Percentiles rank a stretch among this genome's conserved stretches.
Conservation (phyloP, 2,888 invertebrate species). For the Metacarcinus magister region DNA sequence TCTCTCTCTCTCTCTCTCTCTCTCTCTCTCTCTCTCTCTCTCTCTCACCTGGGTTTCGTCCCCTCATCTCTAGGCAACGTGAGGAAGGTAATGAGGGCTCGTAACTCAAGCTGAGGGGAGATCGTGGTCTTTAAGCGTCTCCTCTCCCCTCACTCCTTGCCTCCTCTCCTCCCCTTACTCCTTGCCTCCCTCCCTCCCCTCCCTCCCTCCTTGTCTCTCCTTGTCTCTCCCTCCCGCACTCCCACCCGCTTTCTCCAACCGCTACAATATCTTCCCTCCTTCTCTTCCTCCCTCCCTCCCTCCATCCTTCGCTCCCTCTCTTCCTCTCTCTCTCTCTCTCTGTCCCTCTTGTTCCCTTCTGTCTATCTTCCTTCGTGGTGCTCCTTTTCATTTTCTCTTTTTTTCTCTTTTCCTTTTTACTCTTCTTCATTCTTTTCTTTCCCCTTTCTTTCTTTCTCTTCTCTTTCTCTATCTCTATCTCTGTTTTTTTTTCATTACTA, state of each 20-base stretch:
- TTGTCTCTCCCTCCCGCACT: not conserved
- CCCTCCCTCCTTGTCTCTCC: not conserved
- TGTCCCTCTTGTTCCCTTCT: not conserved
- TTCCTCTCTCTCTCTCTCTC: not conserved
- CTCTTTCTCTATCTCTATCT: not conserved
- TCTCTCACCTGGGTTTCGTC: slow-evolving; percentile 39
- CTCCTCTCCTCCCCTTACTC: not conserved
- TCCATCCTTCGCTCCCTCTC: not conserved
- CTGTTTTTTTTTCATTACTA: not conserved
- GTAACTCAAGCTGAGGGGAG: slow-evolving; percentile 66
- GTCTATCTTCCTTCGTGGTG: not conserved
- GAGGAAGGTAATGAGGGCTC: slow-evolving; percentile 61
- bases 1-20: not conserved
- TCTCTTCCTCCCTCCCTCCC: not conserved
- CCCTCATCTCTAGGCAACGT: slow-evolving; percentile 60
- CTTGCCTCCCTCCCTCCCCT: not conserved
- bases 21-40: slow-evolving; percentile 21
- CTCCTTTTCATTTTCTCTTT: not conserved
- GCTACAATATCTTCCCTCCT: not conserved
- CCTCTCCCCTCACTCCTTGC: not conserved
- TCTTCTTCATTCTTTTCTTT: not conserved
- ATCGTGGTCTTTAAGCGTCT: slow-evolving; percentile 56
- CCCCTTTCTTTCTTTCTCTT: not conserved
- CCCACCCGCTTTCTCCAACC: not conserved
- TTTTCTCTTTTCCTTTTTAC: not conserved